Conservation (phyloP, 92 coral and sea anemone genomes). For the Chrysogorgia sp. region DNA sequence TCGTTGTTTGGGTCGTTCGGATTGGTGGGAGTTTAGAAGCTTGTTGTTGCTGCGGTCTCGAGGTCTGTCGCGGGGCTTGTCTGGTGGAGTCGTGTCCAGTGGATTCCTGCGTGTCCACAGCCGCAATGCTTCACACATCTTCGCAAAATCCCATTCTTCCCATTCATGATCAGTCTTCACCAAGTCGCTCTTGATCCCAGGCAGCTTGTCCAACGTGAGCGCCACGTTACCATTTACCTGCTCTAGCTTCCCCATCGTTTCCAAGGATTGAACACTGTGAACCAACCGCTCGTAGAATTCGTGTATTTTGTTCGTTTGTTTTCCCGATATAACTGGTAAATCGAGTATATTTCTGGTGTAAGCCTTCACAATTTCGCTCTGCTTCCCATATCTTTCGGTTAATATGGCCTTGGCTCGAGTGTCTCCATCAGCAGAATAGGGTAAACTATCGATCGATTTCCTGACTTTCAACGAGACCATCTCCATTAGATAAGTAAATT, state of each 20-base stretch:
- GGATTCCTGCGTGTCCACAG: no score
- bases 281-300: constrained; percentile 10
- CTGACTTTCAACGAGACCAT: constrained; percentile 5
- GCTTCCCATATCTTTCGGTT: constrained; percentile 24
- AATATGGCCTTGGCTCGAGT: no score
- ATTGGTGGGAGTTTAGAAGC: neutral
- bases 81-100: neutral
- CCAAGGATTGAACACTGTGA: constrained; percentile 15
- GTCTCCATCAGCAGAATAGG: constrained; percentile 16
- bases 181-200: constrained; percentile 32
- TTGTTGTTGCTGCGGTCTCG: neutral
- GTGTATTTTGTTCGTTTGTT: no score
- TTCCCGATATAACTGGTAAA: neutral
- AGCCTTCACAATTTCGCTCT: constrained; percentile 14
- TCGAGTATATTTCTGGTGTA: neutral
- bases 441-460: constrained; percentile 16
- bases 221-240: no score
- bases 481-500: constrained; percentile 15
- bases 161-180: constrained; percentile 31
- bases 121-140: constrained; percentile 27
- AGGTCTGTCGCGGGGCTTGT: neutral
- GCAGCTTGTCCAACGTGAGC: constrained; percentile 32
- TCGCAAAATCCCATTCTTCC: constrained; percentile 39
- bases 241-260: constrained; percentile 37
- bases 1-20: neutral